Evolutionary conservation across 2,113 vertebrate species (phyloP), one percentile per base, ranked within the genome.

Genomic region (Trematocara nigrifrons): DNA sequence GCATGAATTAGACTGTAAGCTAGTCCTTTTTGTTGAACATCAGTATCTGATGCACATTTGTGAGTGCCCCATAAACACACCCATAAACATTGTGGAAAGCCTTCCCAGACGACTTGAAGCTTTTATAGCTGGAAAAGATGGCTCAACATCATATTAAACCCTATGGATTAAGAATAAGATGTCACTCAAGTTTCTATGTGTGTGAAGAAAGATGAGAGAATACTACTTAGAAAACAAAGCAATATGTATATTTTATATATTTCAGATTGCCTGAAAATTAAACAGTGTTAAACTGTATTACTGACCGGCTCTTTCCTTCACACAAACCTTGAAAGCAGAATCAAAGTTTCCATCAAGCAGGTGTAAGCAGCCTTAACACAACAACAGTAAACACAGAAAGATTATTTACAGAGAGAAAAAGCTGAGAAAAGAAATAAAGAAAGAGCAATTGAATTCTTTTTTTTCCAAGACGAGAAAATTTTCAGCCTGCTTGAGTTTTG

Each of bases 401-500:
- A 47, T 29, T 74, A 47, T 47, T 11, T 10, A 12, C 12, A 3
- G 10, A 54, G 53, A 40, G 6, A 78, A 7, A 26, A 33, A 76
- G 57, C 42, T 16, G 40, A 9, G 40, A 29, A 52, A 64, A 57
- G 5, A 42, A 88, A 80, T 57, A 57, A 81, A 51, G 59, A 3
- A 4, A 57, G 42, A 52, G 74, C 35, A 40, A 57, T 45, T 64
- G 22, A 29, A 10, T 74, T 66, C n/a, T 54, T 87, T 22, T 29
- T 66, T 85, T 56, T 22, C 74, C 45, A 77, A 78, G 77, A 57
- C 1, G 5, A 61, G 33, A 87, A 84, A 74, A 89, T 87, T 54
- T 89, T 84, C 87, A 83, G 86, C 45, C 82, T 74, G 84, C 89
- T 83, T 83, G 80, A 78, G 47, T 69, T 84, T 80, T 47, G n/a